These are phyloP conservation scores for Acronicta psi DNA, from an alignment of 2,888 invertebrate species.

Conservation along the genomic window DNA sequence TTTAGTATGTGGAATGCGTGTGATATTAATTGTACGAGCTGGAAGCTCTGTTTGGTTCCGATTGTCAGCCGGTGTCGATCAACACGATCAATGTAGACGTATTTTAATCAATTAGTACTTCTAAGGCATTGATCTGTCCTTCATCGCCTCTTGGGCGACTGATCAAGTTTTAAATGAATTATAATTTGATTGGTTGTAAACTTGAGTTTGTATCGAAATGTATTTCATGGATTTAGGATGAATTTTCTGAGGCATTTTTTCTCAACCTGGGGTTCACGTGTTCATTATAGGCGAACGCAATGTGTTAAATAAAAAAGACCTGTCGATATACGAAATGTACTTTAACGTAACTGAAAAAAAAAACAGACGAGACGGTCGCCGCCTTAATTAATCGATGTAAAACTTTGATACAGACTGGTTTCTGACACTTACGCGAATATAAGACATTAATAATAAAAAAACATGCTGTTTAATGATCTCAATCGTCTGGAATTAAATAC, in stretches of 20 bases:
- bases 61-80: slow-evolving; percentile 37
- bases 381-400: too few relatives aligned
- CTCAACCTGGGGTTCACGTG: too few relatives aligned
- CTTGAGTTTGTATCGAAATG: slow-evolving; percentile 22
- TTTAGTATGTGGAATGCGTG: slow-evolving; percentile 52
- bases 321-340: too few relatives aligned
- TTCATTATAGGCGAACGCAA: too few relatives aligned
- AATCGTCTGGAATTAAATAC: too few relatives aligned
- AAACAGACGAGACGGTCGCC: too few relatives aligned
- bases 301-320: too few relatives aligned
- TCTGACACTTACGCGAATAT: too few relatives aligned
- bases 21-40: slow-evolving; percentile 58
- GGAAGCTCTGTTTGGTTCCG: slow-evolving; percentile 45
- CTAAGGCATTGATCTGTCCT: slow-evolving; percentile 35
- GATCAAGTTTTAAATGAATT: slow-evolving; percentile 40
- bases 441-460: too few relatives aligned
- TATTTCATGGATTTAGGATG: slow-evolving; percentile 30
- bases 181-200: slow-evolving; percentile 37
- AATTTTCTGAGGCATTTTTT: slow-evolving; percentile 14
- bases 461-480: too few relatives aligned
- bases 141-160: slow-evolving; percentile 18
- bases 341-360: too few relatives aligned
- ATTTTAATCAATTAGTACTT: slow-evolving; percentile 38
- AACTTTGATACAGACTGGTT: too few relatives aligned
- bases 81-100: slow-evolving; percentile 40